A percentile compares a stretch with the other conserved stretches of the same genome.
phyloP scores from a whole-genome alignment of 1,140 invertebrate species.

The Papilio aristodemus region DNA sequence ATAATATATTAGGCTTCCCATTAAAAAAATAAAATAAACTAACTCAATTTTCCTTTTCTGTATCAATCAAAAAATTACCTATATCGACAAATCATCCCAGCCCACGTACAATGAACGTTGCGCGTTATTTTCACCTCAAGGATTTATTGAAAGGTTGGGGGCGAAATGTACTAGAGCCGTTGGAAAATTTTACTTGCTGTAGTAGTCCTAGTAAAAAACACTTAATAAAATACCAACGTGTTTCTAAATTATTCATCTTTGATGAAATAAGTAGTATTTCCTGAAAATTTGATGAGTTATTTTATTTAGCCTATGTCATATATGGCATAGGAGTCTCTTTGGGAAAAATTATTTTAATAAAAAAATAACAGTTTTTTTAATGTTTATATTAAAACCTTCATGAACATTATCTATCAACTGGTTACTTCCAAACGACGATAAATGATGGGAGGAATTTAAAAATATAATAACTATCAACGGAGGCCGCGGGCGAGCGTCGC shows the following conservation, averaged over 20 bases:
- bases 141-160: conserved; percentile 38
- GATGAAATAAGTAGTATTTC: too few relatives aligned
- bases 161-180: conserved; percentile 14
- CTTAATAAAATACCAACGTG: too few relatives aligned
- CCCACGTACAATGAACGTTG: neutral
- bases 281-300: too few relatives aligned
- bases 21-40: too few relatives aligned
- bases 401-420: neutral
- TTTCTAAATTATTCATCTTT: too few relatives aligned
- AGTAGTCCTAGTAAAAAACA: too few relatives aligned
- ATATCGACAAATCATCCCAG: neutral
- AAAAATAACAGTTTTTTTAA: too few relatives aligned
- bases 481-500: conserved; percentile 1
- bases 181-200: neutral
- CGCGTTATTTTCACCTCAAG: conserved; percentile 36
- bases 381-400: too few relatives aligned
- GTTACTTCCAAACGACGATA: conserved; percentile 6
- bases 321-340: too few relatives aligned
- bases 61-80: neutral
- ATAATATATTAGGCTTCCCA: too few relatives aligned
- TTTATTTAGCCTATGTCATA: too few relatives aligned
- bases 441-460: conserved; percentile 14
- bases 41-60: neutral
- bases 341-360: too few relatives aligned
- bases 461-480: conserved; percentile 12